A percentile compares a stretch with the other conserved stretches of the same genome.
Evolutionary conservation across 2,113 vertebrate species (phyloP).

Genomic region (Mohoua ochrocephala): DNA sequence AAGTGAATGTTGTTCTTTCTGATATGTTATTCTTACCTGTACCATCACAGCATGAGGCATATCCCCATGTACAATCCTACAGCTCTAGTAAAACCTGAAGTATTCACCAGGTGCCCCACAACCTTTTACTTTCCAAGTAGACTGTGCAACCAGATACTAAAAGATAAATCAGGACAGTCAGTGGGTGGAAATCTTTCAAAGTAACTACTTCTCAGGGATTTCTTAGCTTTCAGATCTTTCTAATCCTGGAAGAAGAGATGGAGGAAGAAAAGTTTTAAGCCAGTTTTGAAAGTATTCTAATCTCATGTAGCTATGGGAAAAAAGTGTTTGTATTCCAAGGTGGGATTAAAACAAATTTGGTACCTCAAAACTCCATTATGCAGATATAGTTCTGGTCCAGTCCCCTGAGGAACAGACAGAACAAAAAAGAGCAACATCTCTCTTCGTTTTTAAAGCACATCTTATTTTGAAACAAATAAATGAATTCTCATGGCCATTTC

Average conservation of each 20-base stretch:
- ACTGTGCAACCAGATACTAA: background rate
- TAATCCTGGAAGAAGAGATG: background rate
- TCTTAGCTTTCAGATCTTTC: background rate
- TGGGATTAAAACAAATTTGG: background rate
- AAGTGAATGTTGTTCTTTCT: background rate
- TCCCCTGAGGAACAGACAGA: background rate
- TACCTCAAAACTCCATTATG: background rate
- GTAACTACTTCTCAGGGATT: background rate
- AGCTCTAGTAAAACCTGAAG: fast-evolving
- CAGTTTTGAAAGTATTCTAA: background rate
- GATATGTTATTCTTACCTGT: background rate
- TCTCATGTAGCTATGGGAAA: background rate
- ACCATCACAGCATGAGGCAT: background rate
- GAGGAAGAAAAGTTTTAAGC: background rate
- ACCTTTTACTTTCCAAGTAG: background rate
- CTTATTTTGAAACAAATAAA: background rate
- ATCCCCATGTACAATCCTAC: fast-evolving
- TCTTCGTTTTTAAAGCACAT: background rate
- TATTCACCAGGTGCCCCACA: background rate
- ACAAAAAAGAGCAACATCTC: background rate
- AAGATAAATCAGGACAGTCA: background rate
- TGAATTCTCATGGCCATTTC: background rate
- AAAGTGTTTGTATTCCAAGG: fast-evolving
- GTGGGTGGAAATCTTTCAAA: background rate
- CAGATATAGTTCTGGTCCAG: background rate